Evolutionary conservation across 1,140 invertebrate genomes (phyloP).

Genomic region (Choristoneura fumiferana): DNA sequence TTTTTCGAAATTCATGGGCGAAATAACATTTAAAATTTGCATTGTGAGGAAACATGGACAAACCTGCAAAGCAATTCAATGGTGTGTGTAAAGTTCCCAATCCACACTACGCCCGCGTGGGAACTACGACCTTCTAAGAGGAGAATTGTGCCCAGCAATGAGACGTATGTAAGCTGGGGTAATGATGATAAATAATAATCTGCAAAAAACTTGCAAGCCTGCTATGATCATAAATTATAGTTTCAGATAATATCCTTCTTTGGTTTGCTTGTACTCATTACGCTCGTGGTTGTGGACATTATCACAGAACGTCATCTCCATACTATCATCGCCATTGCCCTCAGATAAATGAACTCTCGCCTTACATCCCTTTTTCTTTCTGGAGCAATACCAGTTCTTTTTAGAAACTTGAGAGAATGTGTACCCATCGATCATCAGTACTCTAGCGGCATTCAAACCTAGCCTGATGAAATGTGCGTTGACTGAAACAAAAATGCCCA

Average conservation of each 20-base stretch:
- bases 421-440: not conserved
- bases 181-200: too few species aligned
- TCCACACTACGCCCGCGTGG: too few species aligned
- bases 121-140: too few species aligned
- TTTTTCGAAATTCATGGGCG: too few species aligned
- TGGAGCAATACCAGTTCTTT: slow-evolving; percentile 15
- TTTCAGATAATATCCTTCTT: not conserved
- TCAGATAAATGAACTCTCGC: not conserved
- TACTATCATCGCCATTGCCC: not conserved
- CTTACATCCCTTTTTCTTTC: not conserved
- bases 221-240: not conserved
- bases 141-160: too few species aligned
- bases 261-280: not conserved
- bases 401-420: not conserved
- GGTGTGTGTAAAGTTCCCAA: too few species aligned
- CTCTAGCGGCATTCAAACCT: not conserved
- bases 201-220: too few species aligned
- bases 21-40: too few species aligned
- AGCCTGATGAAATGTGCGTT: not conserved
- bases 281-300: not conserved
- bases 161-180: too few species aligned
- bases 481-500: not conserved
- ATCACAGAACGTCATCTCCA: not conserved
- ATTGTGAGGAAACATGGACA: too few species aligned
- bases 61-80: too few species aligned